Conservation (phyloP, 1,140 invertebrate genomes). For the fruit fly (Drosophila melanogaster) region Release_6_plus_ISO1_MT NT_033777.3:8517501-8518000, state of each 20-base stretch:
- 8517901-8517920: conserved; percentile 38
- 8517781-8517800: not conserved
- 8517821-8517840: not conserved
- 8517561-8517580: no score
- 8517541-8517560: no score
- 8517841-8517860: not conserved
- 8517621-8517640: no score
- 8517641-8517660: no score
- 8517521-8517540: no score
- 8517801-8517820: not conserved
- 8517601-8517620: no score
- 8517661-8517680: no score
- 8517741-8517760: not conserved
- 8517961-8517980: conserved; percentile 4
- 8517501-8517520: no score
- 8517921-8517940: conserved; percentile 3
- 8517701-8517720: no score
- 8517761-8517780: not conserved
- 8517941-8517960: conserved; percentile 11
- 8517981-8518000: conserved; percentile 7
- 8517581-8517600: no score
- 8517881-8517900: conserved; percentile 8
- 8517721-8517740: no score
- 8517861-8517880: conserved; percentile 10
- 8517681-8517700: no score